These are phyloP conservation scores for Hirtodrosophila trivittata DNA, from an alignment of 2,888 invertebrate species.

Conservation along the genomic window DNA sequence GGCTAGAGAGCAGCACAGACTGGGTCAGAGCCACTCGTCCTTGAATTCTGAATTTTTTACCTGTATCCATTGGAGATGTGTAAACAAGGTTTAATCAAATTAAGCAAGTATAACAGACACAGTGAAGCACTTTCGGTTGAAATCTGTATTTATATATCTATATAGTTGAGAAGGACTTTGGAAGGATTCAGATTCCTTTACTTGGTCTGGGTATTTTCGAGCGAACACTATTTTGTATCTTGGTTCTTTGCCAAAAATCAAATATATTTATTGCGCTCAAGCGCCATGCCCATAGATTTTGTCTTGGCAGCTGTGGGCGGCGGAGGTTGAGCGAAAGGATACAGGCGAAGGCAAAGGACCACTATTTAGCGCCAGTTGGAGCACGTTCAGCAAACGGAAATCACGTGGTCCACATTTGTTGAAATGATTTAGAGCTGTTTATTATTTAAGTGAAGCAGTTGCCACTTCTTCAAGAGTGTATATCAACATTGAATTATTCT, in stretches of 20 bases:
- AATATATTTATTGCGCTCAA: conserved; percentile 82
- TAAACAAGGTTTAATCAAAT: no score
- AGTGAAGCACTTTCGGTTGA: no score
- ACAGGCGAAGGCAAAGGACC: neutral
- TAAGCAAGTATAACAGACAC: no score
- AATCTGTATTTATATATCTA: no score
- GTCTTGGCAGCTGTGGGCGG: conserved; percentile 56
- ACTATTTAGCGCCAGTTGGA: conserved; percentile 20
- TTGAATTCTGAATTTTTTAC: neutral
- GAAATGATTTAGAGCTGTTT: conserved; percentile 71
- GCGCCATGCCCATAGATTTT: conserved; percentile 81
- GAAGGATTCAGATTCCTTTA: no score
- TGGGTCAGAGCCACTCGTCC: neutral
- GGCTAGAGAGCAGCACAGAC: no score
- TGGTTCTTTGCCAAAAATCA: conserved; percentile 72
- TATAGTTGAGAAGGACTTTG: no score
- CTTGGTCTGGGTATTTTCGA: no score
- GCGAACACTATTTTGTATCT: conserved; percentile 11
- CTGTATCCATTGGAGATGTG: no score
- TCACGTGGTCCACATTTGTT: conserved; percentile 74
- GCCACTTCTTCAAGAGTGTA: conserved; percentile 1
- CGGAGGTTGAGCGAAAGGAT: conserved; percentile 6
- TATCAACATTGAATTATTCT: no score
- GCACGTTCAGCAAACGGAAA: conserved; percentile 71
- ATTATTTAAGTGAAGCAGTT: conserved; percentile 49